Evolutionary conservation across 2,888 invertebrate species (phyloP).

Genomic region (Stenichneumon culpator): DNA sequence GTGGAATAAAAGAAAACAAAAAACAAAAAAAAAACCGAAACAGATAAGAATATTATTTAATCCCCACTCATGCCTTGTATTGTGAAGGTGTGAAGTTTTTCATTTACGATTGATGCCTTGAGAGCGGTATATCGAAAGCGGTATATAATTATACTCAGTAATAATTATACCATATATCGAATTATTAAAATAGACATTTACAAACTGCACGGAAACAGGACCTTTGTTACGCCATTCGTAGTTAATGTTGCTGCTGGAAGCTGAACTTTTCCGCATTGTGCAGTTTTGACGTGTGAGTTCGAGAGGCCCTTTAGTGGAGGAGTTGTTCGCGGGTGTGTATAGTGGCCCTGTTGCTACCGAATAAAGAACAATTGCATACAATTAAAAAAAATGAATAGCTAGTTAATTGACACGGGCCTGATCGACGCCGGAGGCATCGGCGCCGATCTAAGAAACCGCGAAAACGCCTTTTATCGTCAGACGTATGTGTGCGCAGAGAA

Average conservation of each 20-base stretch:
- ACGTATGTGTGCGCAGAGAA: background rate
- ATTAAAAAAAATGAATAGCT: slow-evolving; percentile 20
- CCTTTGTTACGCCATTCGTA: slow-evolving; percentile 54
- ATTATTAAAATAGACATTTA: slow-evolving; percentile 49
- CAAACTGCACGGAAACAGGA: slow-evolving; percentile 52
- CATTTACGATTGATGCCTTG: slow-evolving; percentile 47
- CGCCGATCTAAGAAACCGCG: background rate
- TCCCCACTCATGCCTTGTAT: slow-evolving; percentile 62
- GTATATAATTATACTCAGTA: slow-evolving; percentile 51
- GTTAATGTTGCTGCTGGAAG: slow-evolving; percentile 42
- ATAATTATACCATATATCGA: slow-evolving; percentile 23
- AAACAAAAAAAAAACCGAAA: slow-evolving; percentile 29
- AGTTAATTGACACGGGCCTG: slow-evolving; percentile 24
- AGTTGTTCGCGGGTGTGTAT: slow-evolving; percentile 47
- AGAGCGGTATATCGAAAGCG: slow-evolving; percentile 55
- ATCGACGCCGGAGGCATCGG: background rate
- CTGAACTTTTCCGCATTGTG: slow-evolving; percentile 41
- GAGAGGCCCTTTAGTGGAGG: slow-evolving; percentile 53
- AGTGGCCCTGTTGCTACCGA: slow-evolving; percentile 46
- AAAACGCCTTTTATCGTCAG: background rate
- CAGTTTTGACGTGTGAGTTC: slow-evolving; percentile 26
- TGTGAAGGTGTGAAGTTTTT: slow-evolving; percentile 51
- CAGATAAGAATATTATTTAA: slow-evolving; percentile 61
- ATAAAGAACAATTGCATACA: slow-evolving; percentile 65
- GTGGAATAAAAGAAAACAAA: slow-evolving; percentile 53